Conservation (phyloP, 1,140 invertebrate genomes). For the Caenorhabditis briggsae region DNA sequence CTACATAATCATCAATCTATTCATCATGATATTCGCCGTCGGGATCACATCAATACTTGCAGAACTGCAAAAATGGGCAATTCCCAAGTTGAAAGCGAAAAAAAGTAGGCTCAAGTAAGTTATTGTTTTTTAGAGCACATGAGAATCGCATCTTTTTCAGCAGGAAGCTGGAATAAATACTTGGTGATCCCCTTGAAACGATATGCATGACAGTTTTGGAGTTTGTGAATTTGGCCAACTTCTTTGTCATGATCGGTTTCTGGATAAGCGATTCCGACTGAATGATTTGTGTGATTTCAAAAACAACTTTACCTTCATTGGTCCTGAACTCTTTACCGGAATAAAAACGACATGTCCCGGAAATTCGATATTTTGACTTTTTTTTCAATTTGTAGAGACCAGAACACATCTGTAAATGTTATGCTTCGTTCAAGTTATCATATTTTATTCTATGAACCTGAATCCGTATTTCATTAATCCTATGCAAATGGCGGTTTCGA, state of each 20-base stretch:
- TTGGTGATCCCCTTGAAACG: background rate
- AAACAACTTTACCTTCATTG: too few relatives aligned
- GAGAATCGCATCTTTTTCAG: background rate
- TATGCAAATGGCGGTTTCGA: too few relatives aligned
- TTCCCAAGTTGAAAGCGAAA: background rate
- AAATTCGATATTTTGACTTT: too few relatives aligned
- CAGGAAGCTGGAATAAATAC: background rate
- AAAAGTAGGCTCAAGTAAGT: background rate
- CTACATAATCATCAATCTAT: conserved; percentile 9
- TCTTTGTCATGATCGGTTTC: conserved; percentile 1
- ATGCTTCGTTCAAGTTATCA: too few relatives aligned
- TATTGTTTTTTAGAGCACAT: background rate
- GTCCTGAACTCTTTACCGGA: too few relatives aligned
- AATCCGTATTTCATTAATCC: too few relatives aligned
- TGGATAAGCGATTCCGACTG: background rate
- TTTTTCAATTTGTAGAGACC: too few relatives aligned
- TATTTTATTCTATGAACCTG: too few relatives aligned
- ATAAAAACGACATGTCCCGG: too few relatives aligned
- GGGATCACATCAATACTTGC: background rate
- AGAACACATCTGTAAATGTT: too few relatives aligned
- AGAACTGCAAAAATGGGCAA: background rate
- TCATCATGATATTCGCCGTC: conserved; percentile 3
- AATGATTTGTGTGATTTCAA: background rate
- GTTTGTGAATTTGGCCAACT: background rate
- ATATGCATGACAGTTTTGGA: background rate